Base-by-base conservation (phyloP, 2,888 invertebrate genomes). In the Biston betularia region DNA sequence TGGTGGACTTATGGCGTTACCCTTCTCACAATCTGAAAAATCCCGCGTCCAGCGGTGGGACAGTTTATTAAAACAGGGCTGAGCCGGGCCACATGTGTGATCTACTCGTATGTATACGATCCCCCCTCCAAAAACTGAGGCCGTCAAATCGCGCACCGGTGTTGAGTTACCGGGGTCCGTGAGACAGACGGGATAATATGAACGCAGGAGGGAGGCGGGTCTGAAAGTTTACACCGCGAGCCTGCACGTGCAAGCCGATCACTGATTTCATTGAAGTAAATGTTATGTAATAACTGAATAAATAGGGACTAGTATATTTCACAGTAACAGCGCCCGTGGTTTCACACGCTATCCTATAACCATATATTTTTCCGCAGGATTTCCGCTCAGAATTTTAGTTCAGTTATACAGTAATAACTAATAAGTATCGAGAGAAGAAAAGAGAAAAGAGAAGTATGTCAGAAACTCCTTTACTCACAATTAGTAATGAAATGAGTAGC, bases 181-280 rank as follows among this genome's bases (percentile, higher is more conserved):
- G 87, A 78, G 86, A 88, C 77, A 82, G 61, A 56, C 49, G 24
- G 60, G 52, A 54, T 49, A 49, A 46, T 65, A 58, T 52, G 68
- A 61, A 56, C 55, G 62, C 65, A 61, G 59, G 50, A 55, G 82
- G 79, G 82, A 87, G 91, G 92, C 88, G 91, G 90, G 87, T 77
- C 88, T 88, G 92, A 90, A 93, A 92, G 85, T 84, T 84, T 88
- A 92, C 89, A 91, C 92, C 91, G 82, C 72, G 67, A 70, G 76
- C 75, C 78, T 90, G 92, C 92, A 92, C 92, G 92, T 92, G 92
- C 84, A 81, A 50, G 56, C 50, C 67, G 65, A 67, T 59, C 62
- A 55, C 53, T 55, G 50, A 65, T 48, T 68, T 56, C 67, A 14
- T 54, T 58, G 44, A 49, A 14, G 7, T 6, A 7, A 0, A 38